Evolutionary conservation across 2,113 vertebrate species (phyloP).

Genomic region (Oreochromis niloticus): DNA sequence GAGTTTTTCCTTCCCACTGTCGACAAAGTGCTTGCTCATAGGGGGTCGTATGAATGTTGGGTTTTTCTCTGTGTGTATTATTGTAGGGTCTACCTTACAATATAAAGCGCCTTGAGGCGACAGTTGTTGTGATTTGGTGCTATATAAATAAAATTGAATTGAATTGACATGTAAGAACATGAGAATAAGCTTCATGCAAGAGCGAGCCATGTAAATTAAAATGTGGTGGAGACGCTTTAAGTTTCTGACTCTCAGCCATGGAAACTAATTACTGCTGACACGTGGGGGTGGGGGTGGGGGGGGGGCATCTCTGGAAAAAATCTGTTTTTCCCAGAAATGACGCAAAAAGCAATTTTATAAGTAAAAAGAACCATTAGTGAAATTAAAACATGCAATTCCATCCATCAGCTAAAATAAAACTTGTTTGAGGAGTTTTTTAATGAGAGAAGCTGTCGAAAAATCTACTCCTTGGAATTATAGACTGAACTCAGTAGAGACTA

Average conservation of each 20-base stretch:
- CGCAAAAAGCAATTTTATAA: background rate
- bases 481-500: background rate
- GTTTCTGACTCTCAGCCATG: background rate
- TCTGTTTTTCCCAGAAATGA: background rate
- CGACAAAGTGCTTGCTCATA: no score
- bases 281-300: no score
- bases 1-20: no score
- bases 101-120: no score
- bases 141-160: no score
- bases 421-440: background rate
- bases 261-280: constrained; percentile 2
- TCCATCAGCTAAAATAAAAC: background rate
- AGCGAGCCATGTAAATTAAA: background rate
- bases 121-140: no score
- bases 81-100: no score
- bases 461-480: background rate
- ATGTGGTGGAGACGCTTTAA: background rate
- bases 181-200: background rate
- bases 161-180: background rate
- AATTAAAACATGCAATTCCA: background rate
- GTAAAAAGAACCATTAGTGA: background rate
- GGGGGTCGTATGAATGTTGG: no score
- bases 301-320: background rate
- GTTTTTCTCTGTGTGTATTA: no score
- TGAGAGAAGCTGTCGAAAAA: background rate